These are phyloP conservation scores for Drosophila auraria DNA, from an alignment of 1,140 invertebrate genomes.

Conservation along the genomic window DNA sequence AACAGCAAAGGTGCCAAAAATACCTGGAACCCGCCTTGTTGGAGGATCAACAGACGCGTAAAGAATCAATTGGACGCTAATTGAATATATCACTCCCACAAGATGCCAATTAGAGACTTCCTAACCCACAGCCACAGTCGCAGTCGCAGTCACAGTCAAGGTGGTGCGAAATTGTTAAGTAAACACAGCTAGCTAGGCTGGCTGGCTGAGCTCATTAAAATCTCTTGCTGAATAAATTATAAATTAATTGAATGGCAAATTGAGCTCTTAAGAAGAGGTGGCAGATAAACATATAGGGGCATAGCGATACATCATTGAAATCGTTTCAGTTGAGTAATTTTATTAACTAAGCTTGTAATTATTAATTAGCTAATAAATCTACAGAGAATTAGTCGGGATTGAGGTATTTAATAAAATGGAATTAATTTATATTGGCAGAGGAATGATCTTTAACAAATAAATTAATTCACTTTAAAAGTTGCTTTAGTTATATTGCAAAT, in stretches of 20 bases:
- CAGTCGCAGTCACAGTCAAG: background rate
- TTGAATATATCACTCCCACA: slow-evolving; percentile 49
- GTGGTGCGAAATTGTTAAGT: slow-evolving; percentile 18
- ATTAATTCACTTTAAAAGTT: background rate
- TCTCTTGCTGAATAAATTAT: slow-evolving; percentile 20
- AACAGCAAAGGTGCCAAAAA: slow-evolving; percentile 42
- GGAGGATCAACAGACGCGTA: slow-evolving; percentile 33
- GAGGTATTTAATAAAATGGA: background rate
- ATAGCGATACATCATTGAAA: slow-evolving; percentile 5
- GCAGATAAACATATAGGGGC: slow-evolving; percentile 20
- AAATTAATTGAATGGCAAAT: slow-evolving; percentile 30
- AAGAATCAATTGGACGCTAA: slow-evolving; percentile 45
- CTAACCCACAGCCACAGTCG: background rate
- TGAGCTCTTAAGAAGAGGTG: slow-evolving; percentile 19
- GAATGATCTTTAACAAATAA: no score
- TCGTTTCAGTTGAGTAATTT: slow-evolving; percentile 7
- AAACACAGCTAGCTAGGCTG: slow-evolving; percentile 5
- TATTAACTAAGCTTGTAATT: slow-evolving; percentile 5
- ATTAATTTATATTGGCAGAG: no score
- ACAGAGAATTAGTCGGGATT: background rate
- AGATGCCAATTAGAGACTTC: slow-evolving; percentile 40
- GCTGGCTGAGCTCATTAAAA: slow-evolving; percentile 26
- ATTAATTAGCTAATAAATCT: slow-evolving; percentile 3
- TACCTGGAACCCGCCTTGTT: slow-evolving; percentile 41
- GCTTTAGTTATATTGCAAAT: background rate